Base-by-base conservation (phyloP, 37 sponge, comb jelly and placozoan genomes). In the Hormiphora californensis region DNA sequence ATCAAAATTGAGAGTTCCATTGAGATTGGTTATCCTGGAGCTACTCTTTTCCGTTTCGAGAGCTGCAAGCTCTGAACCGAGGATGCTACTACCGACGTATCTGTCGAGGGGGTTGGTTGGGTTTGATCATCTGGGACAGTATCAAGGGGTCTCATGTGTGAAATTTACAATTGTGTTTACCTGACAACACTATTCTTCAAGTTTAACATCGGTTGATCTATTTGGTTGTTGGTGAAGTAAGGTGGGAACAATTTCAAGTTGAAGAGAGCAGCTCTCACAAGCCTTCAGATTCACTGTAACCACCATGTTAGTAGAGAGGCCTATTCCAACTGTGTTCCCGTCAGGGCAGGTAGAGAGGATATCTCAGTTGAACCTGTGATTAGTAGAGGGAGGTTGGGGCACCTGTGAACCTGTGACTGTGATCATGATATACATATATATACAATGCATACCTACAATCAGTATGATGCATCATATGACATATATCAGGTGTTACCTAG, bases 321-420 rank as follows among this genome's bases (percentile, higher is more conserved):
- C 81, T 27, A 73, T 73, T 40, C 41, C 81, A 73, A 73, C 81
- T 43, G 40, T 8, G 43, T 41, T 73, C n/a, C 81, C 81, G 23
- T 73, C 4, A 43, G 81, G 81, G n/a, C n/a, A n/a, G n/a, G n/a
- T n/a, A n/a, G n/a, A n/a, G n/a, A n/a, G n/a, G n/a, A n/a, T n/a
- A n/a, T n/a, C n/a, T n/a, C n/a, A n/a, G n/a, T n/a, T n/a, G n/a
- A n/a, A n/a, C n/a, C n/a, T n/a, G n/a, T n/a, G n/a, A n/a, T n/a
- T n/a, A n/a, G n/a, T n/a, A n/a, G n/a, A n/a, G n/a, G n/a, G n/a
- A n/a, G n/a, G n/a, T n/a, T n/a, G n/a, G n/a, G n/a, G n/a, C n/a
- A n/a, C n/a, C n/a, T n/a, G n/a, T n/a, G n/a, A n/a, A n/a, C n/a
- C n/a, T n/a, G n/a, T n/a, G n/a, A n/a, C n/a, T n/a, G n/a, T n/a